Conservation (phyloP, 2,113 vertebrate genomes). For the Notarius lentiginosus region DNA sequence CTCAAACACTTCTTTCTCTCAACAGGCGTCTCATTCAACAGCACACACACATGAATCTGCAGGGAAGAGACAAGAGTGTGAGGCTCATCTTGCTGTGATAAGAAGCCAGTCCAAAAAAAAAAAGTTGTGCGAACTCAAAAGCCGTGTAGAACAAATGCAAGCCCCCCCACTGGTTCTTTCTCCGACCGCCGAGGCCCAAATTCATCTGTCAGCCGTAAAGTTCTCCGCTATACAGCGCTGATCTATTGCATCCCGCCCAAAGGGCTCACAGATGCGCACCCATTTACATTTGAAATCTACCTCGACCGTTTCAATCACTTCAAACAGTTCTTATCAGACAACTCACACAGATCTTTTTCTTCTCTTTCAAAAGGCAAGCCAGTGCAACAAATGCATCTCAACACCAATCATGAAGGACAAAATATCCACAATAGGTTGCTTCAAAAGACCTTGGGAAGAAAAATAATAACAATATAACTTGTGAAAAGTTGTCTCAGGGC, state of each 20-base stretch:
- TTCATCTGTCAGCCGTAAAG: constrained; percentile 64
- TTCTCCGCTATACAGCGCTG: constrained; percentile 56
- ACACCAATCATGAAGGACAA: neutral
- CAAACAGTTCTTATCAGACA: constrained; percentile 56
- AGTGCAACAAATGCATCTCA: constrained; percentile 16
- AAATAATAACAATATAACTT: neutral
- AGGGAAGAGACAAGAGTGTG: constrained; percentile 46
- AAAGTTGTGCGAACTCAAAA: constrained; percentile 60
- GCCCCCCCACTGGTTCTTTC: constrained; percentile 58
- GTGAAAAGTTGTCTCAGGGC: neutral
- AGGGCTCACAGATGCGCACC: constrained; percentile 54
- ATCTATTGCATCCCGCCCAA: constrained; percentile 57
- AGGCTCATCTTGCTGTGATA: constrained; percentile 49
- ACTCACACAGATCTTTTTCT: constrained; percentile 50
- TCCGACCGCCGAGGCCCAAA: constrained; percentile 57
- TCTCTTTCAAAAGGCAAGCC: constrained; percentile 28
- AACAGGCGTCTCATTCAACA: constrained; percentile 44
- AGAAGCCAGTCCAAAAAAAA: constrained; percentile 59
- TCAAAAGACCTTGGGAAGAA: neutral
- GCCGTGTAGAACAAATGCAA: constrained; percentile 59
- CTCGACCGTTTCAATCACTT: constrained; percentile 57
- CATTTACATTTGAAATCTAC: constrained; percentile 63
- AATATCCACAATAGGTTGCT: neutral
- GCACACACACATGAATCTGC: constrained; percentile 54
- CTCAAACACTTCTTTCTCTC: constrained; percentile 37